These are phyloP conservation scores for Fulica atra DNA, from an alignment of 2,113 vertebrate genomes.

Conservation along the genomic window DNA sequence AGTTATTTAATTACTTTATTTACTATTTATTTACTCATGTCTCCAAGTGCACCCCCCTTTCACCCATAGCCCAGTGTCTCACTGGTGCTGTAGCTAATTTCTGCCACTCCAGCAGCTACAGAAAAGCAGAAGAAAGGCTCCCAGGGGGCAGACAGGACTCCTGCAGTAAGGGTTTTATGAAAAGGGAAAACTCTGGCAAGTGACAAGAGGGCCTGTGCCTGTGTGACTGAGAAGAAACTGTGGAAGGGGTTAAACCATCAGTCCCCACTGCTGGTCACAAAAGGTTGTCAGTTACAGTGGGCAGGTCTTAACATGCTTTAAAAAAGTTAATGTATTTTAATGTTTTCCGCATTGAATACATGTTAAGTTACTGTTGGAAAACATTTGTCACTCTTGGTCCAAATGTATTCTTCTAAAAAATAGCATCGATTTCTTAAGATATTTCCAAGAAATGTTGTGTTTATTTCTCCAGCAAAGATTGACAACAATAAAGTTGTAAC, in stretches of 20 bases:
- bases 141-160: fast-evolving
- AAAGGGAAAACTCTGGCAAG: background rate
- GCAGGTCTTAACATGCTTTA: fast-evolving
- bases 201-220: fast-evolving
- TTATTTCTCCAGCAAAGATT: background rate
- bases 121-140: background rate
- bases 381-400: fast-evolving
- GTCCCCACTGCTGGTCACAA: background rate
- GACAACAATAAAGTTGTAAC: background rate
- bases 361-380: background rate
- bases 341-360: background rate
- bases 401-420: background rate
- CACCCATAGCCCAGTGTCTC: background rate
- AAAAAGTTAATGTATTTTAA: background rate
- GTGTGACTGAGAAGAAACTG: background rate
- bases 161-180: background rate
- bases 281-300: background rate
- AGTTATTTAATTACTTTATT: background rate
- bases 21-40: background rate
- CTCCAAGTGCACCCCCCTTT: fast-evolving
- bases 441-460: background rate
- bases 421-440: background rate
- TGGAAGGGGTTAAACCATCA: background rate
- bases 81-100: background rate
- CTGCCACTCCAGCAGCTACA: background rate